phyloP scores from a whole-genome alignment of 2,888 invertebrate genomes.

The Therioaphis trifolii region DNA sequence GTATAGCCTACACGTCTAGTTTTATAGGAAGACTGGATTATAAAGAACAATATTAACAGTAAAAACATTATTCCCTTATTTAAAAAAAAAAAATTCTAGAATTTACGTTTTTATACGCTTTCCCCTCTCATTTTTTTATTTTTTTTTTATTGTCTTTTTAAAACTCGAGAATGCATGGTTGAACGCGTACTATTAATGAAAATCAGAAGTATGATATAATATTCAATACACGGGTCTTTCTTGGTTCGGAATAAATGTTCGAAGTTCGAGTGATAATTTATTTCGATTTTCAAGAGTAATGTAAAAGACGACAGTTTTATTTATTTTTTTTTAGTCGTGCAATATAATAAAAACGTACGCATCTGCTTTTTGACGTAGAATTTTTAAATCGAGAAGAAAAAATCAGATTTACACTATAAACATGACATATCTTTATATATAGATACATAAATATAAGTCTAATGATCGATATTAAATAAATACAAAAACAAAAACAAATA shows the following conservation, averaged over 20 bases:
- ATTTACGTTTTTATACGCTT: neutral
- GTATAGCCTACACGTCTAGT: conserved; percentile 36
- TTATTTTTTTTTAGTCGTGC: neutral
- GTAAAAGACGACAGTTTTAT: neutral
- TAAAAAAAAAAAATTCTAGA: conserved; percentile 17
- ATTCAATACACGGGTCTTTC: neutral
- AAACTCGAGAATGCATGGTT: neutral
- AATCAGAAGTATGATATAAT: neutral
- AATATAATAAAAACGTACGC: neutral
- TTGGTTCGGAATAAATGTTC: neutral
- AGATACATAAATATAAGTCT: conserved; percentile 2
- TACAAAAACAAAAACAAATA: conserved; percentile 18
- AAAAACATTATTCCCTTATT: conserved; percentile 1
- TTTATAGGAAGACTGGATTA: conserved; percentile 56
- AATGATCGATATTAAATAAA: conserved; percentile 6
- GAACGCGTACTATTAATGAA: neutral
- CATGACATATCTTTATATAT: neutral
- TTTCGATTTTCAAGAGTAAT: conserved; percentile 1
- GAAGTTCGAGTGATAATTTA: neutral
- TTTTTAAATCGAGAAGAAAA: neutral
- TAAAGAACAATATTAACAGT: conserved; percentile 29
- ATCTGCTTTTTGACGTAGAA: neutral
- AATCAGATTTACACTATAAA: neutral
- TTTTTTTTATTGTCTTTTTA: conserved; percentile 28
- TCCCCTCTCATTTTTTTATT: conserved; percentile 15